phyloP scores from a whole-genome alignment of 2,888 invertebrate species.

The Tetrapedia diversipes region DNA sequence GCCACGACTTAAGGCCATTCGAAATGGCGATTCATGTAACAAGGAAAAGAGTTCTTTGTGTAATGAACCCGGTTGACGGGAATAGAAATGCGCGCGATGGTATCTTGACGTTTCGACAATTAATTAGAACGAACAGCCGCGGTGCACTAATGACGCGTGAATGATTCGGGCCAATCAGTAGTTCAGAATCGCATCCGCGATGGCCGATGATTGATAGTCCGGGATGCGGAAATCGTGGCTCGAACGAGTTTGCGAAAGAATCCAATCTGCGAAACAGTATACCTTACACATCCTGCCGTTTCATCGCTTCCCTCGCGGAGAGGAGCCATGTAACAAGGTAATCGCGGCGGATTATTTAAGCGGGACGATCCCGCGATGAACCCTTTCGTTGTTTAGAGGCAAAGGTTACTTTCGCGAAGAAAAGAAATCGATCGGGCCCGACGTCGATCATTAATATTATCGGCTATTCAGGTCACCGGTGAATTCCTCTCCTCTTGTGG shows the following conservation, averaged over 20 bases:
- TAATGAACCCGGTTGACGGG: constrained; percentile 36
- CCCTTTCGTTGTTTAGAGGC: neutral
- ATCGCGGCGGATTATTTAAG: constrained; percentile 50
- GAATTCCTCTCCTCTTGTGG: too few species aligned
- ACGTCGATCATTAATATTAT: neutral
- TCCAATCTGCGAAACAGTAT: constrained; percentile 63
- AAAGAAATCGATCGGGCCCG: neutral
- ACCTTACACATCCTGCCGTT: constrained; percentile 59
- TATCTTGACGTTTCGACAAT: constrained; percentile 67
- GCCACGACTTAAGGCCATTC: neutral
- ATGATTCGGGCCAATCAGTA: constrained; percentile 69
- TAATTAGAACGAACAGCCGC: constrained; percentile 69
- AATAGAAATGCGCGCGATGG: constrained; percentile 61
- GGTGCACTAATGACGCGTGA: constrained; percentile 71
- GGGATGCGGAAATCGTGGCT: constrained; percentile 68
- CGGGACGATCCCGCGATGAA: constrained; percentile 1
- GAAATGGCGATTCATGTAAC: constrained; percentile 38
- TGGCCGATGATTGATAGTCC: constrained; percentile 66
- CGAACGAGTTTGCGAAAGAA: constrained; percentile 64
- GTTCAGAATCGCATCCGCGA: constrained; percentile 66
- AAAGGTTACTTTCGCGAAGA: neutral
- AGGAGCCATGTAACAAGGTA: constrained; percentile 44
- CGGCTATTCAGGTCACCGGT: neutral
- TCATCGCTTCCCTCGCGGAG: constrained; percentile 56
- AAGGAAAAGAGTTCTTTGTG: constrained; percentile 39